A percentile compares a stretch with the other conserved stretches of the same genome.
Evolutionary conservation across 2,888 invertebrate genomes (phyloP).

Genomic region (Cheilosia vulpina): DNA sequence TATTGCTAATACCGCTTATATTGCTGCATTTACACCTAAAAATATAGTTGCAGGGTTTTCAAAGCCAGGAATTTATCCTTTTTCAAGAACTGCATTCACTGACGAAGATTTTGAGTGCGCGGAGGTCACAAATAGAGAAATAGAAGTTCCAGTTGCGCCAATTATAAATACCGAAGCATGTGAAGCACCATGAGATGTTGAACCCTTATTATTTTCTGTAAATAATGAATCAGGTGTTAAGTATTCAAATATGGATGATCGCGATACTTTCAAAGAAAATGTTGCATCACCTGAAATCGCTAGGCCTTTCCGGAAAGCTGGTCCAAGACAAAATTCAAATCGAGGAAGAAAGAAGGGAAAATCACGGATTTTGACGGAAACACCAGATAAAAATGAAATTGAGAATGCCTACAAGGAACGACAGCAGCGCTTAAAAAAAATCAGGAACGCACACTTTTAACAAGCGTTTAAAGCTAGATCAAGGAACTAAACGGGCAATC

Average conservation of each 20-base stretch:
- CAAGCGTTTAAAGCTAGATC: too few species aligned
- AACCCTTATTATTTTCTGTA: background rate
- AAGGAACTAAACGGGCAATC: slow-evolving; percentile 27
- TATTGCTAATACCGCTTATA: too few species aligned
- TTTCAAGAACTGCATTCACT: too few species aligned
- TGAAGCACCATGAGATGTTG: slow-evolving; percentile 17
- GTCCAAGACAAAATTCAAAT: slow-evolving; percentile 30
- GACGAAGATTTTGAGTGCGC: too few species aligned
- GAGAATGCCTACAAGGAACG: slow-evolving; percentile 13
- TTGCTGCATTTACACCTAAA: too few species aligned
- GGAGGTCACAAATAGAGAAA: too few species aligned
- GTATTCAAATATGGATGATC: slow-evolving; percentile 5
- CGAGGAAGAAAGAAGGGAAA: slow-evolving; percentile 50
- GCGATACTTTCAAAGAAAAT: slow-evolving; percentile 6
- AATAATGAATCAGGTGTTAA: slow-evolving; percentile 14
- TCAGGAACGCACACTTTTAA: slow-evolving; percentile 41
- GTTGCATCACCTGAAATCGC: background rate
- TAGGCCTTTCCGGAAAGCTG: slow-evolving; percentile 10
- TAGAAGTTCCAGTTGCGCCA: too few species aligned
- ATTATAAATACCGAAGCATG: slow-evolving; percentile 17
- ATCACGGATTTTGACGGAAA: slow-evolving; percentile 51
- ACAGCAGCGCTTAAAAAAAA: slow-evolving; percentile 41
- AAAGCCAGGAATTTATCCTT: too few species aligned
- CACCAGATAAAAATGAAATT: slow-evolving; percentile 38
- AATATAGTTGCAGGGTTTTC: too few species aligned